phyloP scores from a whole-genome alignment of 2,888 invertebrate genomes.

The Microdon myrmicae region DNA sequence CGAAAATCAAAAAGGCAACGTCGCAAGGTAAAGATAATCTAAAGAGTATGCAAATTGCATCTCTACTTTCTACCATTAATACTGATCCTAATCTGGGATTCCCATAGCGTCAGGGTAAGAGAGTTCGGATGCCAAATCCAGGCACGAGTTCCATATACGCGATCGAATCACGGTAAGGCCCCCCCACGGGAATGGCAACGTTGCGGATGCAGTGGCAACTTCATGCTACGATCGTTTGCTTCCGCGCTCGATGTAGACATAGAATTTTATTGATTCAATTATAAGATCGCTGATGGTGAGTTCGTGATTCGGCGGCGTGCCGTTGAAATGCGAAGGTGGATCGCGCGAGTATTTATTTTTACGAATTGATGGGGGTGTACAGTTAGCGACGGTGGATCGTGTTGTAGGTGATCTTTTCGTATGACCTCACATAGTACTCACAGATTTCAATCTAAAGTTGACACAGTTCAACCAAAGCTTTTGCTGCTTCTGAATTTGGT shows the following conservation, averaged over 20 bases:
- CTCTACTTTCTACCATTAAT: conserved; percentile 2
- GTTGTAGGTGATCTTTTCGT: too few relatives aligned
- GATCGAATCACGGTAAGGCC: background rate
- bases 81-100: background rate
- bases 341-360: too few relatives aligned
- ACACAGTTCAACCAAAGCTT: too few relatives aligned
- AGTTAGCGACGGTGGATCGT: too few relatives aligned
- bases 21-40: too few relatives aligned
- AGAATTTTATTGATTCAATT: conserved; percentile 23
- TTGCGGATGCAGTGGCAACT: background rate
- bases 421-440: too few relatives aligned
- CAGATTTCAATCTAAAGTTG: too few relatives aligned
- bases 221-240: conserved; percentile 7
- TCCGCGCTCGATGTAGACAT: conserved; percentile 6
- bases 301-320: conserved; percentile 6
- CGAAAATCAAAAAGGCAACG: too few relatives aligned
- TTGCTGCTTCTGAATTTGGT: too few relatives aligned
- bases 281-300: conserved; percentile 17
- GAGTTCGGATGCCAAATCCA: background rate
- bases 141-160: conserved; percentile 6
- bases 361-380: conserved; percentile 4
- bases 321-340: too few relatives aligned
- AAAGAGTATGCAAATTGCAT: conserved; percentile 15
- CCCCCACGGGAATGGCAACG: background rate
- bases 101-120: too few relatives aligned